Conservation (phyloP, 2,113 vertebrate species). For the Forbesichthys agassizii region DNA sequence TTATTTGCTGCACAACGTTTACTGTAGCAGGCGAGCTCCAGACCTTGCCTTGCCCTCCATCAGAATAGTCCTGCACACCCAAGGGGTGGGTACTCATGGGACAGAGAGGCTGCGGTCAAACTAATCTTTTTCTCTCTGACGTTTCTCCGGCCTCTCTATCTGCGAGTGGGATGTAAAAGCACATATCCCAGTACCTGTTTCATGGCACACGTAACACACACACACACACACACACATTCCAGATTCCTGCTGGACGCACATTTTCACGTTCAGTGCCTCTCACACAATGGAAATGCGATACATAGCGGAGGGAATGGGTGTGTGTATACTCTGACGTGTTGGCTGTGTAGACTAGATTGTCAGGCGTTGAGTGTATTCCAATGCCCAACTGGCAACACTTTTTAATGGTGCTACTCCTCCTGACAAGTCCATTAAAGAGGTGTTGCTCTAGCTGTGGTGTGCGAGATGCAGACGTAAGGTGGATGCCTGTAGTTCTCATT, state of each 20-base stretch:
- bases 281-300: not conserved
- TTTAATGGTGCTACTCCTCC: constrained; percentile 51
- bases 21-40: constrained; percentile 54
- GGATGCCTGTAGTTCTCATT: not conserved
- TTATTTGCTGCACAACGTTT: constrained; percentile 58
- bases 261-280: no score
- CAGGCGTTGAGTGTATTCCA: constrained; percentile 3
- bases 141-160: constrained; percentile 5
- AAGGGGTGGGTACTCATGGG: constrained; percentile 55
- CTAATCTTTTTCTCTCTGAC: constrained; percentile 39
- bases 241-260: not conserved
- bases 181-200: not conserved
- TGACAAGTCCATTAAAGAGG: constrained; percentile 56
- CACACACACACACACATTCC: not conserved
- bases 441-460: constrained; percentile 34
- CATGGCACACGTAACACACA: not conserved
- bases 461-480: constrained; percentile 4
- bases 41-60: constrained; percentile 62
- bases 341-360: no score
- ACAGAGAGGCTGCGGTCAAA: constrained; percentile 56
- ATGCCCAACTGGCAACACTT: constrained; percentile 35
- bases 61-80: constrained; percentile 64
- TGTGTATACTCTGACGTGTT: constrained; percentile 1
- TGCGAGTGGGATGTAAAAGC: constrained; percentile 12
- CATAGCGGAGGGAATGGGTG: not conserved